phyloP scores from a whole-genome alignment of 2,797 vertebrate genomes.

The Periparus ater region DNA sequence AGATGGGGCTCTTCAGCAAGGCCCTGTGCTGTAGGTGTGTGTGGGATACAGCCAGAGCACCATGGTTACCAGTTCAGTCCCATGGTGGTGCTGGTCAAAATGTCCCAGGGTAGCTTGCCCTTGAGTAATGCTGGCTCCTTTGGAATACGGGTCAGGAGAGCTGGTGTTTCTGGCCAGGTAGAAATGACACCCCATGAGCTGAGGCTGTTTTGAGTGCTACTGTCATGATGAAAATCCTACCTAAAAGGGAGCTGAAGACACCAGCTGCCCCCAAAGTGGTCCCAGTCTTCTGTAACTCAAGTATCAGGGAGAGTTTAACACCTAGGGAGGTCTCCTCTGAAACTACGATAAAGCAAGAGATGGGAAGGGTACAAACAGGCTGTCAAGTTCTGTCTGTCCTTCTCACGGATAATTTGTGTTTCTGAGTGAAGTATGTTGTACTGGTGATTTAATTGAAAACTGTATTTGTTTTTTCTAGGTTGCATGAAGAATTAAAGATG shows the following conservation, averaged over 20 bases:
- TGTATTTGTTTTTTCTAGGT: neutral
- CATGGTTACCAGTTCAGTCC: fast-evolving
- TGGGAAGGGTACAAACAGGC: neutral
- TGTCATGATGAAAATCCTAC: neutral
- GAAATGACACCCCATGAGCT: neutral
- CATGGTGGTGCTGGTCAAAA: neutral
- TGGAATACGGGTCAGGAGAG: neutral
- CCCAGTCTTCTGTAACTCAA: neutral
- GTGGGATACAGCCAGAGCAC: neutral
- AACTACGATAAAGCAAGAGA: neutral
- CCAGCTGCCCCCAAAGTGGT: neutral
- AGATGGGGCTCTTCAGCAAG: neutral
- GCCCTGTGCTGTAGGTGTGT: fast-evolving
- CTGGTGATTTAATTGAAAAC: neutral
- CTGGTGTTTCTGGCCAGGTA: neutral
- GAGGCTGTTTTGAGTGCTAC: neutral
- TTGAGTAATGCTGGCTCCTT: neutral
- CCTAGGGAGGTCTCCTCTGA: neutral
- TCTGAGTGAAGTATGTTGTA: neutral
- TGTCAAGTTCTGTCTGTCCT: neutral
- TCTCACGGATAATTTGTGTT: neutral
- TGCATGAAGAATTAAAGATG: slow-evolving; percentile 65
- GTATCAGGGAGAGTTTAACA: neutral
- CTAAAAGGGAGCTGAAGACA: neutral
- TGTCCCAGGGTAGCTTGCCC: neutral